Base-by-base conservation (phyloP, 2,888 invertebrate genomes). In the Drosophila picticornis region DNA sequence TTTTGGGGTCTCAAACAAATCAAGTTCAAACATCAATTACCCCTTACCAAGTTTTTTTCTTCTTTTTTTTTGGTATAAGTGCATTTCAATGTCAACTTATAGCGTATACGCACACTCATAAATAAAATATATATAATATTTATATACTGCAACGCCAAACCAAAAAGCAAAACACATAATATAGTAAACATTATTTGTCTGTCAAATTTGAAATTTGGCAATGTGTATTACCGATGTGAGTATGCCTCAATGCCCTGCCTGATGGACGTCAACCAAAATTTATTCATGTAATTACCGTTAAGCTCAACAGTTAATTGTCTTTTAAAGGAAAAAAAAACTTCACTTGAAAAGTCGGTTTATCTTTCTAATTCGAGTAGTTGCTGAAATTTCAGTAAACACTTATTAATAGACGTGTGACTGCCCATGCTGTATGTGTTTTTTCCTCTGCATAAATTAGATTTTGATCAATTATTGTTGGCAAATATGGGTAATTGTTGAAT, bases 11-110 rank as follows among this genome's bases (percentile, higher is more conserved):
- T 29, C n/a, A 59, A 59, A 46, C 64, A 72, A 81, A 77, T 81
- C 81, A 82, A 79, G 79, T 84, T 82, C 90, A 84, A 84, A 82
- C 51, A 76, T 69, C 80, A 82, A 84, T 89, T 84, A 70, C 68
- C 81, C 53, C 43, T 61, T 57, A 52, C 64, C 72, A 50, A 64
- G 27, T 75, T 68, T 38, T 27, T n/a, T 59, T 36, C 9, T 36
- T 34, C n/a, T 56, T 62, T 79, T 27, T 56, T 75, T 58, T 62
- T 59, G 62, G 51, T 60, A 65, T 84, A 84, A 84, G 84, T 90
- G 90, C 69, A 65, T 36, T 51, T 68, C 84, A 90, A 84, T 90
- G 84, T 70, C 84, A 90, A 3, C 57, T 22, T 13, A 27, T 72
- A 46, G 46, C 52, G 59, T 34, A 19, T 32, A 64, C 36, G 9